Evolutionary conservation across 1,140 invertebrate genomes (phyloP), one percentile per base, ranked within the genome.

Genomic region (Musca vetustissima): DNA sequence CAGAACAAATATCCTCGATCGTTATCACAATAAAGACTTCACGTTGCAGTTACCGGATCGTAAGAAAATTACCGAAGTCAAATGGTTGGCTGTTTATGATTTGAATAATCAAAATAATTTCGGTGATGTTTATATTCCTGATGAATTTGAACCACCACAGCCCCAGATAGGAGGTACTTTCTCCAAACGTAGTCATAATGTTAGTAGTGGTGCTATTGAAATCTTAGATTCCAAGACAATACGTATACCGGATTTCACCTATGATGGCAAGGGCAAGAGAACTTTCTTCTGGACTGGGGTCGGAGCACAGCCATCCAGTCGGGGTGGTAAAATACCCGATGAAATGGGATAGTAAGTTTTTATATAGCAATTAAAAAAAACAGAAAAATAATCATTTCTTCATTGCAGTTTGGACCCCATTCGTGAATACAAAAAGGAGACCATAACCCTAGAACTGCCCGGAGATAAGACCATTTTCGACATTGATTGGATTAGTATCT

Each of bases 71-170:
- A 91, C 89, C 0, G 92, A 95, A 64, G 90, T 96, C 52, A 94
- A 93, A 82, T 97, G 95, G 95, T 88, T 97, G 61, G 90, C 94
- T 0, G 87, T 97, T 22, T 97, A 95, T 79, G 95, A 97, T 85
- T 84, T 97, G 11, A 87, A 87, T 49, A 90, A 87, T 75, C 92
- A 95, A 84, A 94, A 93, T 78, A 90, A 93, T 21, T 96, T 94
- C 83, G 95, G 92, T 0, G 95, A 97, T 83, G 89, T 97, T 28
- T 94, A 92, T 75, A 91, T 97, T 72, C 93, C 93, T 0, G 94
- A 97, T 73, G 93, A 93, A 66, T 96, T 97, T 79, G 92, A 95
- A 75, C 90, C 94, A n/a, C 95, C 95, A 0, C 83, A 87, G 15
- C 85, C 89, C 1, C 91, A 93, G 72, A 86, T 84, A 55, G 87